Evolutionary conservation across 2,888 invertebrate species (phyloP).

Genomic region (Esperia sulphurella): DNA sequence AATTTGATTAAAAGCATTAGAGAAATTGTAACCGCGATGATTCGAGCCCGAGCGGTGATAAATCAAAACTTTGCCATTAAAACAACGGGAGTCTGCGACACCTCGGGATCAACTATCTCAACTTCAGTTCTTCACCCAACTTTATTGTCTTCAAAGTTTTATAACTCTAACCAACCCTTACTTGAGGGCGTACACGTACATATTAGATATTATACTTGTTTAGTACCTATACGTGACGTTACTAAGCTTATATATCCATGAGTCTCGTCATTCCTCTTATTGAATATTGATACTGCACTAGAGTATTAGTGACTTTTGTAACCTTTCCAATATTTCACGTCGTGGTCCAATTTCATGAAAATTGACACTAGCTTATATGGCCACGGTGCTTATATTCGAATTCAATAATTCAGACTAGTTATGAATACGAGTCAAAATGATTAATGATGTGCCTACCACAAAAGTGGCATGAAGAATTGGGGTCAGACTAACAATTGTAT

Average conservation of each 20-base stretch:
- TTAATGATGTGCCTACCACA: constrained; percentile 7
- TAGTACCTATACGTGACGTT: background rate
- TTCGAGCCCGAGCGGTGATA: constrained; percentile 40
- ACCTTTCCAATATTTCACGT: background rate
- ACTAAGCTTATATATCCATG: background rate
- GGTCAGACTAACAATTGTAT: constrained; percentile 3
- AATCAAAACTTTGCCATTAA: constrained; percentile 61
- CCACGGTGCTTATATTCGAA: constrained; percentile 7
- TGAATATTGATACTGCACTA: background rate
- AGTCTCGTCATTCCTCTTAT: background rate
- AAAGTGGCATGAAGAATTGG: constrained; percentile 4
- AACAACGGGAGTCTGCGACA: constrained; percentile 37
- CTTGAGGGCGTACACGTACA: constrained; percentile 25
- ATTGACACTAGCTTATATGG: constrained; percentile 3
- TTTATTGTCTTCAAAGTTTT: constrained; percentile 64
- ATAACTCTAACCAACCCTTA: constrained; percentile 45
- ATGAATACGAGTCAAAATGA: constrained; percentile 12
- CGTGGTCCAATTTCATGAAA: background rate
- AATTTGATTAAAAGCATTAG: constrained; percentile 52
- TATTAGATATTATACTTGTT: background rate
- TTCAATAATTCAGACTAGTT: constrained; percentile 11
- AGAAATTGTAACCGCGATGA: constrained; percentile 44
- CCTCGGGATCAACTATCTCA: constrained; percentile 58
- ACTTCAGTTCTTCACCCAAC: constrained; percentile 50
- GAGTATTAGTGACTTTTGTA: background rate